Base-by-base conservation (phyloP, 1,140 invertebrate genomes). In the Eriosoma lanigerum region DNA sequence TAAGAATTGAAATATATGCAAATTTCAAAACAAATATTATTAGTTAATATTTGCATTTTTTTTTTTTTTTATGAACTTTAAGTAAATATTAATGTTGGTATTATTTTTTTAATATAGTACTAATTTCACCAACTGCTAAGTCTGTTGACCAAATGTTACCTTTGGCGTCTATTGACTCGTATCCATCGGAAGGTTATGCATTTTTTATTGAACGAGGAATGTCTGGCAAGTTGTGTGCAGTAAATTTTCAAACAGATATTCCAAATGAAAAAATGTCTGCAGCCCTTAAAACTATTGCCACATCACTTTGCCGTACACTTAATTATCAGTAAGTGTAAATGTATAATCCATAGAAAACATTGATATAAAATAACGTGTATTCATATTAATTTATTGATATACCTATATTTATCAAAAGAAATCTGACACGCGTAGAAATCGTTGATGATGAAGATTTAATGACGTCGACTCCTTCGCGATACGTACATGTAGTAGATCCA, bases 181-280 rank as follows among this genome's bases (percentile, higher is more conserved):
- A 94, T 81, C 89, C 88, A 81, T 88, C 89, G 58, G 90, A 91
- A 82, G 94, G 94, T 5, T 94, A 91, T 85, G 92, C 94, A 1
- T 88, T 94, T 75, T 95, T 93, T 87, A 92, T 92, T 78, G 93
- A 95, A 85, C 92, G 93, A 83, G 93, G 93, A 12, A 88, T 89
- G n/a, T 86, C 89, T 24, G 93, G 93, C 48, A 94, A 94, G 86
- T 86, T 95, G 26, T 95, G 94, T 83, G 91, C 91, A 38, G 92
- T 92, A 78, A 84, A 83, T 46, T 72, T 84, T 6, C 82, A 82
- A 64, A 85, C 86, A 48, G 89, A 88, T 24, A 82, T 90, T 21
- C 86, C 87, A 6, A 84, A 84, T 38, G 87, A 86, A 76, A 87
- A 88, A 84, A 87, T 87, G 82, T 86, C 88, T 76, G 86, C 85